Base-by-base conservation (phyloP, 2,888 invertebrate species). In the Drosophila nr. medialis region DNA sequence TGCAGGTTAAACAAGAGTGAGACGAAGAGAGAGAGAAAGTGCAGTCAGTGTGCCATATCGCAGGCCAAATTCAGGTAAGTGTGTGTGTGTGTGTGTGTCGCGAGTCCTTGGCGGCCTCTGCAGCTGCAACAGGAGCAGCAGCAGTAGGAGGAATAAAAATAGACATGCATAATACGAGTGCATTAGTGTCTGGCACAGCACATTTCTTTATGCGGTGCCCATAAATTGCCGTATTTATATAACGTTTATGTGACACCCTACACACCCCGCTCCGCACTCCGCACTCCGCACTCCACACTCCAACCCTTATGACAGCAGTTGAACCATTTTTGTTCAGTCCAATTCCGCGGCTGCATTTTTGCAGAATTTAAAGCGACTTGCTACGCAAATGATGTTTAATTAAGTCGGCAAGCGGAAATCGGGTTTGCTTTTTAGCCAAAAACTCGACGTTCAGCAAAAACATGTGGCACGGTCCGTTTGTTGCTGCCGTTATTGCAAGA, bases 201-300 rank as follows among this genome's bases (percentile, higher is more conserved):
- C 81, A 77, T 72, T 80, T 86, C 81, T 80, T 81, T 83, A 80
- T 83, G 89, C 74, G 84, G 77, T 86, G 72, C 72, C 86, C 85
- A 86, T 86, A 86, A 86, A 81, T 81, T 89, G 89, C 84, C 76
- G 89, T 89, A 86, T 84, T 86, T 89, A 86, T 86, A 83, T 79
- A 79, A 69, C 84, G 75, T 81, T 85, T 85, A 86, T 86, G 79
- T 75, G 58, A 21, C 49, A 30, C 40, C 30, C 5, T 36, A 27
- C 54, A 15, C 7, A 24, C 21, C 45, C 13, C 21, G 13, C 13
- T 7, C 45, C 6, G 7, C 21, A 21, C 2, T 3, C 32, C 2
- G 3, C 21, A 45, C 21, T 13, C 6, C 45, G n/a, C n/a, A 21
- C 2, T 3, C 32, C 2, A 6, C 21, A 45, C 21, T 13, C 6